These are phyloP conservation scores for Pheosia gnoma DNA, from an alignment of 2,888 invertebrate species.

Conservation along the genomic window DNA sequence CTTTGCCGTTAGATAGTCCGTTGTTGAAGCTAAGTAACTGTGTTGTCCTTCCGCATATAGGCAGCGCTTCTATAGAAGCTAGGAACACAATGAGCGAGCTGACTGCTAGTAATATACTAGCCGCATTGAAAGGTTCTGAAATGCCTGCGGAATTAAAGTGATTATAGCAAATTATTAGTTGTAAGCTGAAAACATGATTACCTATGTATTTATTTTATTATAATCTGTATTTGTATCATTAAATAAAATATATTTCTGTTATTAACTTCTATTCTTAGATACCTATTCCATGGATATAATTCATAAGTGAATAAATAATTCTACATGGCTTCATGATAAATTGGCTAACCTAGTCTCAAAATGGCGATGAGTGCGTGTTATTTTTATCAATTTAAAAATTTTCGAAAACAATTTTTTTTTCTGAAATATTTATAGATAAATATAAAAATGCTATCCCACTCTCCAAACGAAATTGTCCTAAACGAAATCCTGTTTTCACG, in stretches of 20 bases:
- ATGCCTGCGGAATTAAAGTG: constrained; percentile 88
- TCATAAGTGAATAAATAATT: too few species aligned
- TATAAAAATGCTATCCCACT: too few species aligned
- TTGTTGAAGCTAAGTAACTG: constrained; percentile 91
- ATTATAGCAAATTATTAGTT: constrained; percentile 11
- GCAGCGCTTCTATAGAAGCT: constrained; percentile 93
- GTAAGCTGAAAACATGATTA: neutral
- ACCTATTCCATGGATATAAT: neutral
- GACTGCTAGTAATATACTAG: constrained; percentile 92
- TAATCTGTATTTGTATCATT: neutral
- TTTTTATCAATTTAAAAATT: too few species aligned
- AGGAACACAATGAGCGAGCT: constrained; percentile 92
- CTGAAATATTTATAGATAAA: too few species aligned
- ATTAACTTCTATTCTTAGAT: neutral
- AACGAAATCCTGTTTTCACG: too few species aligned
- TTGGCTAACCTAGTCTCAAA: too few species aligned
- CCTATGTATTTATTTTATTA: neutral
- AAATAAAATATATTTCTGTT: neutral
- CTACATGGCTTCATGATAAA: too few species aligned
- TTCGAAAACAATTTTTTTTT: too few species aligned
- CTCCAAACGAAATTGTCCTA: too few species aligned
- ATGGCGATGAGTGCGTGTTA: too few species aligned
- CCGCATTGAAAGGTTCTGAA: constrained; percentile 86
- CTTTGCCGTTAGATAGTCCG: constrained; percentile 90
- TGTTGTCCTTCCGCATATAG: constrained; percentile 94